phyloP scores from a whole-genome alignment of 2,113 vertebrate species.

The Chlamydotis undulata region DNA sequence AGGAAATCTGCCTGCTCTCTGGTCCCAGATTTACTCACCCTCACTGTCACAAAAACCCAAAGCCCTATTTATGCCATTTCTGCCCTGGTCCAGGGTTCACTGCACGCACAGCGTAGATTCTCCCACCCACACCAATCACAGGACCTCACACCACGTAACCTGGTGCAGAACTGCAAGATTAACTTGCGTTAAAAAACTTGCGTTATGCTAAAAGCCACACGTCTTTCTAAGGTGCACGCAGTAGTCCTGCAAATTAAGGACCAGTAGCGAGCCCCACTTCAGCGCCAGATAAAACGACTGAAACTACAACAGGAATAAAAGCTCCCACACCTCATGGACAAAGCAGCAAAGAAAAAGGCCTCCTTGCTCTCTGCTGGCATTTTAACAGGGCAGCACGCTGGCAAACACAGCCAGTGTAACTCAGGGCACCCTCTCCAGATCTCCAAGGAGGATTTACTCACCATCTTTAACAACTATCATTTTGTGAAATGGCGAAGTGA shows the following conservation, averaged over 20 bases:
- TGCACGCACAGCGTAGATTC: accelerated
- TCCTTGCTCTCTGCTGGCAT: not conserved
- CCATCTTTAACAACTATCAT: not conserved
- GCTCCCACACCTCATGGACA: not conserved
- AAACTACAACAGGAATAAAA: not conserved
- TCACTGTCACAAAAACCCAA: not conserved
- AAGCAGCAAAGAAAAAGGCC: not conserved
- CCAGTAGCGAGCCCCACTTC: not conserved
- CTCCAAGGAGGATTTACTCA: not conserved
- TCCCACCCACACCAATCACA: accelerated
- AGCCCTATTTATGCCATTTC: not conserved
- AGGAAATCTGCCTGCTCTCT: not conserved
- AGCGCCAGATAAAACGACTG: not conserved
- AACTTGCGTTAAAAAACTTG: not conserved
- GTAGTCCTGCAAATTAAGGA: not conserved
- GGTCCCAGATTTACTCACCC: not conserved
- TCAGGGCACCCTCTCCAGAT: not conserved
- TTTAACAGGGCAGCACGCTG: not conserved
- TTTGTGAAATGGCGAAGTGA: not conserved
- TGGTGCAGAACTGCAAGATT: not conserved
- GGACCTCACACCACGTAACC: not conserved
- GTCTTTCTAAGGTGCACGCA: not conserved
- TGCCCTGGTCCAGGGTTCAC: not conserved
- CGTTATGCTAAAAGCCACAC: not conserved
- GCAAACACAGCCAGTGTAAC: accelerated